A percentile compares a stretch with the other conserved stretches of the same genome.
phyloP scores from a whole-genome alignment of 2,113 vertebrate species.

The Arizona elegans region DNA sequence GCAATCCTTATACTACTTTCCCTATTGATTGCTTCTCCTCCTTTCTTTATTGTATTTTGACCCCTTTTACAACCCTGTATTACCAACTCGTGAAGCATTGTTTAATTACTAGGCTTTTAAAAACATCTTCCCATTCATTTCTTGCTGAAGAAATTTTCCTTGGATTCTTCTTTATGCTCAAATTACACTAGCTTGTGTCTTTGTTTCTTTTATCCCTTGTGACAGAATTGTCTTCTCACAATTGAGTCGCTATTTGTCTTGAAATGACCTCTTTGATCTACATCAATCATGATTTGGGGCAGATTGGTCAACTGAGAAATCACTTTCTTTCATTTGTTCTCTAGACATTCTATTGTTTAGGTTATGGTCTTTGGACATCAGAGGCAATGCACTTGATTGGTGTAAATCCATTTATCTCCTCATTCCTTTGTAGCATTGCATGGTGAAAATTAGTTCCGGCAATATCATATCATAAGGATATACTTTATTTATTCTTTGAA shows the following conservation, averaged over 20 bases:
- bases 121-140: background rate
- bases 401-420: background rate
- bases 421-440: background rate
- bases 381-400: background rate
- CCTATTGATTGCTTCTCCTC: background rate
- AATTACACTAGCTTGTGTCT: background rate
- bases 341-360: background rate
- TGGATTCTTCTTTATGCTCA: background rate
- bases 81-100: background rate
- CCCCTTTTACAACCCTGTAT: background rate
- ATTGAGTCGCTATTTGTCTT: background rate
- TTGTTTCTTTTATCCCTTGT: background rate
- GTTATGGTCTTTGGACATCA: background rate
- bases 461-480: background rate
- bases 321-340: background rate
- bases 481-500: background rate
- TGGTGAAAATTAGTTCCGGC: background rate
- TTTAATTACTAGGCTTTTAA: background rate
- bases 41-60: background rate
- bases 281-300: background rate
- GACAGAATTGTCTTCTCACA: background rate
- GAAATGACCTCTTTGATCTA: background rate
- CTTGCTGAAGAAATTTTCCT: background rate
- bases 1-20: background rate
- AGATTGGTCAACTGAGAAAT: background rate